phyloP scores from a whole-genome alignment of 1,140 invertebrate genomes.

The Pantala flavescens region DNA sequence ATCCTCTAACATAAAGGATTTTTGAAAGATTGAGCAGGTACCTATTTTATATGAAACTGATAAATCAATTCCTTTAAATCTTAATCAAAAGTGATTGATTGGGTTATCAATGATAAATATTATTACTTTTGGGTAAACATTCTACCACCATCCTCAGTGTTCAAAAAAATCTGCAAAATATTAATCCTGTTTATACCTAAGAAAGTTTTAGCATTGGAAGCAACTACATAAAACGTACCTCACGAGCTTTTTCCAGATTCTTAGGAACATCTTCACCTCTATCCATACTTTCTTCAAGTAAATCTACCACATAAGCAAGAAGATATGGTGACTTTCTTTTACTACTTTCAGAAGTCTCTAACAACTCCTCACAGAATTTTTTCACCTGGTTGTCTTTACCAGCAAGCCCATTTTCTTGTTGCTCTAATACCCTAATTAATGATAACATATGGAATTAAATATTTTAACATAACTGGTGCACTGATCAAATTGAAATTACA shows the following conservation, averaged over 20 bases:
- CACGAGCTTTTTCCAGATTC: neutral
- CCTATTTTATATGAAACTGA: no score
- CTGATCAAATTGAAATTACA: neutral
- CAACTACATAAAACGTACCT: neutral
- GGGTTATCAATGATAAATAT: no score
- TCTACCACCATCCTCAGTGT: no score
- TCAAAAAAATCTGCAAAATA: no score
- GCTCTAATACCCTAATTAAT: neutral
- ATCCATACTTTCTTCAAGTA: neutral
- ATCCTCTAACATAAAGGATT: no score
- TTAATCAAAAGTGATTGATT: no score
- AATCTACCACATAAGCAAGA: neutral
- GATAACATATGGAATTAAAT: neutral
- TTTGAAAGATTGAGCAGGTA: no score
- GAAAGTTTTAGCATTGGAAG: no score
- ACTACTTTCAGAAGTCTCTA: neutral
- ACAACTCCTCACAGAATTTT: neutral
- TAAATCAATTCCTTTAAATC: no score
- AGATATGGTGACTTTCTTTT: neutral
- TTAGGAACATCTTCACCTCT: neutral
- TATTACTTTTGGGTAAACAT: no score
- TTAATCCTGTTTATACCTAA: no score
- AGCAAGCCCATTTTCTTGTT: neutral
- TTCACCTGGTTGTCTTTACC: neutral
- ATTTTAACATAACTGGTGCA: neutral